Evolutionary conservation across 2,888 invertebrate species (phyloP).

Genomic region (Eupithecia subumbrata): DNA sequence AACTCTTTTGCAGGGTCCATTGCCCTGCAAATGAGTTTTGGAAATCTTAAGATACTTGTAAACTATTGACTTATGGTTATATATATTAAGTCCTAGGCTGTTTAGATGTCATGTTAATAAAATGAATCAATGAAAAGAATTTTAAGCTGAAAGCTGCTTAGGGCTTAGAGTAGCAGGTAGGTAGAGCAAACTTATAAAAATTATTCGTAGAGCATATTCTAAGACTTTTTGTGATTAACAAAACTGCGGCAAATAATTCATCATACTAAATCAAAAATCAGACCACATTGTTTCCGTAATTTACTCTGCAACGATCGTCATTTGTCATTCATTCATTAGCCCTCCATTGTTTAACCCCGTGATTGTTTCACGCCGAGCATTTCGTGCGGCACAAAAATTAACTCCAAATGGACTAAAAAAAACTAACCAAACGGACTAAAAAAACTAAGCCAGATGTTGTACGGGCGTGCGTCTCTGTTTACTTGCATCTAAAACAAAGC

Average conservation of each 20-base stretch:
- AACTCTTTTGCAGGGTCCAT: too few species aligned
- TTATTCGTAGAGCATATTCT: background rate
- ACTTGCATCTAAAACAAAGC: conserved; percentile 81
- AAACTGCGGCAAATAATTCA: conserved; percentile 13
- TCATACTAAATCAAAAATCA: conserved; percentile 13
- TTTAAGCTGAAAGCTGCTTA: too few species aligned
- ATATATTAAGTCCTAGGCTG: too few species aligned
- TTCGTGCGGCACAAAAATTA: conserved; percentile 50
- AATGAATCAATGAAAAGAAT: too few species aligned
- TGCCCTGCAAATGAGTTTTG: too few species aligned
- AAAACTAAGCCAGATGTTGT: conserved; percentile 79
- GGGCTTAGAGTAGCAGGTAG: too few species aligned
- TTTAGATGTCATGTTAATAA: too few species aligned
- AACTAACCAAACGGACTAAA: conserved; percentile 68
- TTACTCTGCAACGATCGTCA: conserved; percentile 23
- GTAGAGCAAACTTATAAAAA: background rate
- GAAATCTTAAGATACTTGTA: too few species aligned
- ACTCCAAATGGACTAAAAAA: conserved; percentile 59
- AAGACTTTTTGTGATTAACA: background rate
- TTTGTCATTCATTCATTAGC: conserved; percentile 34
- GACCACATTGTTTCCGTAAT: conserved; percentile 35
- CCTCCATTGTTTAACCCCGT: conserved; percentile 30
- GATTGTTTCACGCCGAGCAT: conserved; percentile 22
- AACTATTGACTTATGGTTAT: too few species aligned
- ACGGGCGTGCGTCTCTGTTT: conserved; percentile 73